Conservation (phyloP, 2,888 invertebrate species). For the Protophormia terraenovae region DNA sequence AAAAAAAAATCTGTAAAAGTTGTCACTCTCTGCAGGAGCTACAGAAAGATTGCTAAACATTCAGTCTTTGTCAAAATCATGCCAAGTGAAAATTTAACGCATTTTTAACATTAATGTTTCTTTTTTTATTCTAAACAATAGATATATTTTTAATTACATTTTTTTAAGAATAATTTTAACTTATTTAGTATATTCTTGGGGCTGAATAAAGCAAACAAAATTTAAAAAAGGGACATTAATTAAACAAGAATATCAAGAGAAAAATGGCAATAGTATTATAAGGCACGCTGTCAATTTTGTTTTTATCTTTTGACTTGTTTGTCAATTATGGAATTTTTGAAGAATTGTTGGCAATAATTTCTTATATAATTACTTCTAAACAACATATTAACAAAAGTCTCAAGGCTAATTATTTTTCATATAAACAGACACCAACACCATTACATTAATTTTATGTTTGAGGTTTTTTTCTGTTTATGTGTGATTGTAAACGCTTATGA, state of each 20-base stretch:
- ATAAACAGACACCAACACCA: neutral
- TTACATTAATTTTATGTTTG: neutral
- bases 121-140: neutral
- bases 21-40: neutral
- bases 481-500: neutral
- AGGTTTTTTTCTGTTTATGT: neutral
- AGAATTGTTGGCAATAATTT: neutral
- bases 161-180: neutral
- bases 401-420: slow-evolving; percentile 19
- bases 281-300: neutral
- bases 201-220: neutral
- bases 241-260: neutral
- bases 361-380: neutral
- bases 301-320: neutral
- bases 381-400: neutral
- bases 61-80: neutral
- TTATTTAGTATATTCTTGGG: no score
- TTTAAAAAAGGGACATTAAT: neutral
- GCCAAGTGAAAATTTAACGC: neutral
- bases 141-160: neutral
- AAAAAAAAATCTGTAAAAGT: neutral
- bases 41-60: neutral
- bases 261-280: neutral
- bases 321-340: neutral
- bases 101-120: neutral